These are phyloP conservation scores for Lytechinus pictus DNA, from an alignment of 35 echinoderm and acorn worm genomes.

Conservation along the genomic window DNA sequence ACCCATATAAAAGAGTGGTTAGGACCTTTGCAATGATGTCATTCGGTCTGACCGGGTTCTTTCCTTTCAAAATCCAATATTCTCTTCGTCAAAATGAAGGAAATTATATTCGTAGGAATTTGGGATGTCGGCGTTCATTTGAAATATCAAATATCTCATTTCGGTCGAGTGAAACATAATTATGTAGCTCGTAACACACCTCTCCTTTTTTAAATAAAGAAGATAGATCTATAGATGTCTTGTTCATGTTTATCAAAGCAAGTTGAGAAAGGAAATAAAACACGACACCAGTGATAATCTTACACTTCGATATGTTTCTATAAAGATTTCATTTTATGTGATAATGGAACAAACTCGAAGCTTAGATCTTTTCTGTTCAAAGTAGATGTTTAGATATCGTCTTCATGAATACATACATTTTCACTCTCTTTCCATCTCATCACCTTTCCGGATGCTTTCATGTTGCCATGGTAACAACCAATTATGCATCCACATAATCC, in stretches of 20 bases:
- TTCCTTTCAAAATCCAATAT: neutral
- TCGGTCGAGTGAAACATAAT: neutral
- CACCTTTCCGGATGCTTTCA: neutral
- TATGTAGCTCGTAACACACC: neutral
- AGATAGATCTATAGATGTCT: neutral
- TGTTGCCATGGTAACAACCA: neutral
- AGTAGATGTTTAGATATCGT: neutral
- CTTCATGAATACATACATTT: neutral
- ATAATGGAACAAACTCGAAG: neutral
- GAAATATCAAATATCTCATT: neutral
- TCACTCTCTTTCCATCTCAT: neutral
- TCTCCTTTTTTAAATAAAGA: neutral
- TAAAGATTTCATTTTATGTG: neutral
- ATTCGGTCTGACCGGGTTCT: neutral
- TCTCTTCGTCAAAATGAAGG: neutral
- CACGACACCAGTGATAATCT: neutral
- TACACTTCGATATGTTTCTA: neutral
- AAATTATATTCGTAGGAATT: neutral
- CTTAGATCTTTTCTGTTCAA: neutral
- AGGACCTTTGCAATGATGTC: neutral
- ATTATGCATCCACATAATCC: neutral
- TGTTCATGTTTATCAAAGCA: neutral
- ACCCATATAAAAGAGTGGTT: slow-evolving; percentile 12
- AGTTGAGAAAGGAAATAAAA: neutral
- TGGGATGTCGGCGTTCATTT: neutral